Evolutionary conservation across 2,888 invertebrate species (phyloP).

Genomic region (Drepana falcataria): DNA sequence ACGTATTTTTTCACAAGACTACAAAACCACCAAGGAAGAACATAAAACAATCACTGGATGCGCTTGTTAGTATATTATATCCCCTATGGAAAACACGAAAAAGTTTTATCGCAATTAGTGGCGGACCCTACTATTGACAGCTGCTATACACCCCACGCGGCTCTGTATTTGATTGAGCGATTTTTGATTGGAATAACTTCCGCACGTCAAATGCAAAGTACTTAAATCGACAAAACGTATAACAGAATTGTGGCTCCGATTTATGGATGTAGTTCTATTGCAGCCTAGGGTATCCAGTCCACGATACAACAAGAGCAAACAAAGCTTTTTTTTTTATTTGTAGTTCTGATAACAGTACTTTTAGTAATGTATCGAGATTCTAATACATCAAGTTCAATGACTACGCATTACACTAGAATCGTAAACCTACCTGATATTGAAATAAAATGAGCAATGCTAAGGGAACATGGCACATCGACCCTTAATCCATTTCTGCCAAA

Average conservation of each 20-base stretch:
- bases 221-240: neutral
- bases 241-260: too few species aligned
- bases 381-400: too few species aligned
- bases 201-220: slow-evolving; percentile 9
- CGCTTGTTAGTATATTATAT: neutral
- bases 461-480: slow-evolving; percentile 9
- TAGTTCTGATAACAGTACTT: too few species aligned
- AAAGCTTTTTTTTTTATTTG: too few species aligned
- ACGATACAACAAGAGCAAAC: too few species aligned
- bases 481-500: slow-evolving; percentile 7
- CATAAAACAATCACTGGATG: neutral
- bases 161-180: slow-evolving; percentile 30
- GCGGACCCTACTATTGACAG: slow-evolving; percentile 28
- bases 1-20: too few species aligned
- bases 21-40: neutral
- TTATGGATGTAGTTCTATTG: too few species aligned
- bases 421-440: slow-evolving; percentile 19
- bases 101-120: slow-evolving; percentile 28
- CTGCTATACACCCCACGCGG: slow-evolving; percentile 18
- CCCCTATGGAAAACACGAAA: neutral
- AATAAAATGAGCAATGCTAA: slow-evolving; percentile 22
- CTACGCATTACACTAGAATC: neutral
- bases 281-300: too few species aligned
- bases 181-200: slow-evolving; percentile 36
- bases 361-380: too few species aligned